Evolutionary conservation across 2,888 invertebrate species (phyloP).

Genomic region (Nycteola revayana): DNA sequence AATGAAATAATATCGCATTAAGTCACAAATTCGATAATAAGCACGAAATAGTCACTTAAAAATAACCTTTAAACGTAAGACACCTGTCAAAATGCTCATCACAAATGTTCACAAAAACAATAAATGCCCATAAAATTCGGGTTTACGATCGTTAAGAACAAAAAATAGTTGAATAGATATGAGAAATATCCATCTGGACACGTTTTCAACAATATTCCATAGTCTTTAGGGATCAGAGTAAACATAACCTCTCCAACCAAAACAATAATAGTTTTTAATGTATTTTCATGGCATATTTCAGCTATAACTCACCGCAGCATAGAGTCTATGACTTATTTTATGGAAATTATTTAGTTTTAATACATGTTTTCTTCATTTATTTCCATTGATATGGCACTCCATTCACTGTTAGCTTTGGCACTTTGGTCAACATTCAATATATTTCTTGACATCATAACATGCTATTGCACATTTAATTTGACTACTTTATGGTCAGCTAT

Average conservation of each 20-base stretch:
- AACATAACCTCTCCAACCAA: conserved; percentile 62
- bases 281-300: conserved; percentile 8
- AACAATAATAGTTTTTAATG: conserved; percentile 21
- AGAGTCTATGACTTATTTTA: background rate
- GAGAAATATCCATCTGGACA: conserved; percentile 47
- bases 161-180: conserved; percentile 34
- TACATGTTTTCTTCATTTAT: background rate
- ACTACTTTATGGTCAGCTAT: no score
- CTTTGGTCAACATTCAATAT: conserved; percentile 6
- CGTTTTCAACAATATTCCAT: conserved; percentile 73
- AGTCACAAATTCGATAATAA: conserved; percentile 13
- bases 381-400: background rate
- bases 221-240: conserved; percentile 25
- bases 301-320: background rate
- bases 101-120: conserved; percentile 74
- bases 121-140: conserved; percentile 44
- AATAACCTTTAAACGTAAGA: conserved; percentile 58
- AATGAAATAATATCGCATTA: background rate
- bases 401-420: conserved; percentile 24
- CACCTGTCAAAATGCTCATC: conserved; percentile 76
- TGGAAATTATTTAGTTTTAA: conserved; percentile 1
- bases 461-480: no score
- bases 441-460: background rate
- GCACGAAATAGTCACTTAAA: conserved; percentile 47
- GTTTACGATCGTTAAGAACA: conserved; percentile 23